Evolutionary conservation across 1,140 invertebrate species (phyloP).

Genomic region (Brachionus paranguensis): DNA sequence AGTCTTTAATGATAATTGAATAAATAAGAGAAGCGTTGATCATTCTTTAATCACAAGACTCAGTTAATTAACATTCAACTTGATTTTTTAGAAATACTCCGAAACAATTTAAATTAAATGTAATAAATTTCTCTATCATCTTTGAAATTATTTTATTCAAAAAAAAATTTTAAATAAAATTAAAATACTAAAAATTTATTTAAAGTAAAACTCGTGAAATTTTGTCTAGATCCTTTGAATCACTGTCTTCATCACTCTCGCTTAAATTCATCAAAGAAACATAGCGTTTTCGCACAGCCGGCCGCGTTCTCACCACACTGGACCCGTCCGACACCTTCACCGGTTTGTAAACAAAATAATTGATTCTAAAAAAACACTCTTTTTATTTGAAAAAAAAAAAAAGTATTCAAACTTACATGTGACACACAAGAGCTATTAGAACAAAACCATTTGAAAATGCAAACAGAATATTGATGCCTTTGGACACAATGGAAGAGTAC

Average conservation of each 20-base stretch:
- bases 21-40: too few species aligned
- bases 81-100: too few species aligned
- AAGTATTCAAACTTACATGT: background rate
- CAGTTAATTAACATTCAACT: too few species aligned
- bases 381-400: background rate
- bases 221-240: background rate
- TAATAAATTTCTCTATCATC: too few species aligned
- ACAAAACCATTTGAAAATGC: slow-evolving; percentile 35
- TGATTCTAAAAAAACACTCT: background rate
- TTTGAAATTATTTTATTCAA: background rate
- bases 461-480: background rate
- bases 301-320: background rate
- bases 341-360: slow-evolving; percentile 20
- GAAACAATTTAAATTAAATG: too few species aligned
- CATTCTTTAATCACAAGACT: too few species aligned
- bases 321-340: background rate
- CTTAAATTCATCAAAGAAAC: background rate
- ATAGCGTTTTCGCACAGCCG: background rate
- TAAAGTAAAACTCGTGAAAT: background rate
- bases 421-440: background rate
- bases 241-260: background rate
- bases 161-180: background rate
- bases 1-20: too few species aligned
- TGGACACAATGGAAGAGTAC: slow-evolving; percentile 10
- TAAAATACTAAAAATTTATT: background rate